phyloP scores from a whole-genome alignment of 2,797 vertebrate genomes.

The Esox lucius region DNA sequence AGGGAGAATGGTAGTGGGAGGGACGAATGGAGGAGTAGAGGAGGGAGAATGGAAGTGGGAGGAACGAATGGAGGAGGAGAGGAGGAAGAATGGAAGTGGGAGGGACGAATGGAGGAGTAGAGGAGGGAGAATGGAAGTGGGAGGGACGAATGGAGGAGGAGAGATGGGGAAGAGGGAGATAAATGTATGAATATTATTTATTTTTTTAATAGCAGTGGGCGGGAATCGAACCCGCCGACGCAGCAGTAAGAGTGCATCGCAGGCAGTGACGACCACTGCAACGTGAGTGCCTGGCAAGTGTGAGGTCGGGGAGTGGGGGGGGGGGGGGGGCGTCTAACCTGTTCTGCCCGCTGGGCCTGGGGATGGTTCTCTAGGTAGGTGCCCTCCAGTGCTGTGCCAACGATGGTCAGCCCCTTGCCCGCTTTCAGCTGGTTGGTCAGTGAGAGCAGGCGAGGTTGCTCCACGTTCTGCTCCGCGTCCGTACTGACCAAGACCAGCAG shows the following conservation, averaged over 20 bases:
- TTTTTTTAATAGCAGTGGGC: no score
- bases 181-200: no score
- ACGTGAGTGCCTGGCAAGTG: no score
- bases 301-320: not conserved
- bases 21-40: not conserved
- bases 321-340: slow-evolving; percentile 78
- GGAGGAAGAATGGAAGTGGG: not conserved
- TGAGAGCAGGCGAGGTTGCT: slow-evolving; percentile 92
- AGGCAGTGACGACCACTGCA: not conserved
- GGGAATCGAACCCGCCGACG: no score
- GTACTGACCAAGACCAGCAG: slow-evolving; percentile 89
- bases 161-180: no score
- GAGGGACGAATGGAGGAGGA: no score
- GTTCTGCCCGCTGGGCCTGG: slow-evolving; percentile 88
- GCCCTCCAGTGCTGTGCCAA: slow-evolving; percentile 90
- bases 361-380: slow-evolving; percentile 89
- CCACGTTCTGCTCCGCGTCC: slow-evolving; percentile 91
- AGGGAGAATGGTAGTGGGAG: slow-evolving; percentile 48
- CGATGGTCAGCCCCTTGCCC: slow-evolving; percentile 95
- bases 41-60: not conserved
- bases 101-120: no score
- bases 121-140: no score
- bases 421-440: slow-evolving; percentile 97
- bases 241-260: no score
- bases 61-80: not conserved